phyloP scores from a whole-genome alignment of 1,140 invertebrate species.

The Diachasmimorpha longicaudata region DNA sequence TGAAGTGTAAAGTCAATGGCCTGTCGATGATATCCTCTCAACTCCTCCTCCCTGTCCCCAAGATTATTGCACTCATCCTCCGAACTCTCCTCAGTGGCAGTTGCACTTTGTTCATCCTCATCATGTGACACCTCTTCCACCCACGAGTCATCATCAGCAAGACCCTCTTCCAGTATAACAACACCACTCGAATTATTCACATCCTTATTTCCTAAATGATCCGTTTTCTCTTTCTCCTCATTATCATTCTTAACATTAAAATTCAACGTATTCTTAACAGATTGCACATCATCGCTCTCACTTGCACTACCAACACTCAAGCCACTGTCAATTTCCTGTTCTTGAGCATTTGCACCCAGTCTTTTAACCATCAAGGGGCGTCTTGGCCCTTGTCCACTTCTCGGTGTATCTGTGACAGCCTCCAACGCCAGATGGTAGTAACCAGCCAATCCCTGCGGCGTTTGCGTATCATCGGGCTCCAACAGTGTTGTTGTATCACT shows the following conservation, averaged over 20 bases:
- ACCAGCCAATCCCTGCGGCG: slow-evolving; percentile 53
- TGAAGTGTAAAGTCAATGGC: slow-evolving; percentile 89
- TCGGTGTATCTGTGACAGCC: slow-evolving; percentile 40
- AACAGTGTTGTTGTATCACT: slow-evolving; percentile 74
- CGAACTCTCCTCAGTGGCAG: slow-evolving; percentile 63
- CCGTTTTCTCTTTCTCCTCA: neutral
- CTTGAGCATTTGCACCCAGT: slow-evolving; percentile 36
- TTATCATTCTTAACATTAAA: neutral
- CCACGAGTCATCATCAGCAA: slow-evolving; percentile 88
- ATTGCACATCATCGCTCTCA: slow-evolving; percentile 55
- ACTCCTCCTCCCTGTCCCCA: slow-evolving; percentile 77
- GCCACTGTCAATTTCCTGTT: slow-evolving; percentile 53
- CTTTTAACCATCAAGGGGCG: slow-evolving; percentile 48
- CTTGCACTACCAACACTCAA: slow-evolving; percentile 56
- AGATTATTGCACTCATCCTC: slow-evolving; percentile 62
- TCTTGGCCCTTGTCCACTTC: slow-evolving; percentile 50
- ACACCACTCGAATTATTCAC: slow-evolving; percentile 56
- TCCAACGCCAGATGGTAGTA: slow-evolving; percentile 59
- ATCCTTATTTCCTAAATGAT: neutral
- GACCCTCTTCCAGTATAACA: slow-evolving; percentile 81
- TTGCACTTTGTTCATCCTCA: slow-evolving; percentile 67
- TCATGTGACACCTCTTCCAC: slow-evolving; percentile 82
- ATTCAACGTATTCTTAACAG: slow-evolving; percentile 30
- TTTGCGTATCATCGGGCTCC: slow-evolving; percentile 55
- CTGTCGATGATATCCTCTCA: slow-evolving; percentile 78